A percentile compares a stretch with the other conserved stretches of the same genome.
phyloP scores from a whole-genome alignment of 1,140 invertebrate species.

The Listronotus bonariensis region DNA sequence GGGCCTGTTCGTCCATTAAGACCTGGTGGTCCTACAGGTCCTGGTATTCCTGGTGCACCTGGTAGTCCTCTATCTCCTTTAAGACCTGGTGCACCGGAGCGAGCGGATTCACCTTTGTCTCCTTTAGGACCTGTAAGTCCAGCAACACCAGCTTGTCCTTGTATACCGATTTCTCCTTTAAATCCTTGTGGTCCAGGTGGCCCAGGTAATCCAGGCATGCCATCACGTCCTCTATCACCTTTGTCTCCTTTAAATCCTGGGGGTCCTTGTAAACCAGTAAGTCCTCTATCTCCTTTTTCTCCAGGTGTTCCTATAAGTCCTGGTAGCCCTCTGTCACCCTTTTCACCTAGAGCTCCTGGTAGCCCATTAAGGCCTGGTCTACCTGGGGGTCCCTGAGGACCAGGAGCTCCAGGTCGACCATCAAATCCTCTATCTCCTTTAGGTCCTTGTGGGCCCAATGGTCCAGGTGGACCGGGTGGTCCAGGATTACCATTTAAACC shows the following conservation, averaged over 20 bases:
- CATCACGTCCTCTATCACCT: slow-evolving; percentile 60
- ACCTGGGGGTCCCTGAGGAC: slow-evolving; percentile 62
- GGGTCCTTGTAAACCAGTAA: slow-evolving; percentile 65
- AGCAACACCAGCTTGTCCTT: slow-evolving; percentile 56
- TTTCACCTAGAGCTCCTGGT: slow-evolving; percentile 61
- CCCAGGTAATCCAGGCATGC: slow-evolving; percentile 61
- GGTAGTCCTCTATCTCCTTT: slow-evolving; percentile 69
- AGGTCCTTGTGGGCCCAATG: slow-evolving; percentile 63
- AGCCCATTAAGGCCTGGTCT: slow-evolving; percentile 56
- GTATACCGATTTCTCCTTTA: slow-evolving; percentile 66
- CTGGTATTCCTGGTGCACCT: slow-evolving; percentile 63
- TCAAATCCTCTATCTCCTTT: slow-evolving; percentile 67
- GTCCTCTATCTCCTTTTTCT: slow-evolving; percentile 64
- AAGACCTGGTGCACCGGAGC: slow-evolving; percentile 58
- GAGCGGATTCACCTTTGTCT: slow-evolving; percentile 57
- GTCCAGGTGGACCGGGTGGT: slow-evolving; percentile 63
- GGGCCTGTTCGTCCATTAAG: slow-evolving; percentile 55
- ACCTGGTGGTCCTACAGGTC: slow-evolving; percentile 59
- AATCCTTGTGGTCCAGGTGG: slow-evolving; percentile 66
- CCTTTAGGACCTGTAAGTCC: slow-evolving; percentile 58
- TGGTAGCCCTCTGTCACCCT: slow-evolving; percentile 64
- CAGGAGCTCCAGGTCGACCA: slow-evolving; percentile 59
- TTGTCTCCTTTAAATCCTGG: slow-evolving; percentile 62
- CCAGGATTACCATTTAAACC: slow-evolving; percentile 61
- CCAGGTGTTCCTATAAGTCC: slow-evolving; percentile 61